Evolutionary conservation across 2,113 vertebrate species (phyloP), one percentile per base, ranked within the genome.

Genomic region (Colistium nudipinnis): DNA sequence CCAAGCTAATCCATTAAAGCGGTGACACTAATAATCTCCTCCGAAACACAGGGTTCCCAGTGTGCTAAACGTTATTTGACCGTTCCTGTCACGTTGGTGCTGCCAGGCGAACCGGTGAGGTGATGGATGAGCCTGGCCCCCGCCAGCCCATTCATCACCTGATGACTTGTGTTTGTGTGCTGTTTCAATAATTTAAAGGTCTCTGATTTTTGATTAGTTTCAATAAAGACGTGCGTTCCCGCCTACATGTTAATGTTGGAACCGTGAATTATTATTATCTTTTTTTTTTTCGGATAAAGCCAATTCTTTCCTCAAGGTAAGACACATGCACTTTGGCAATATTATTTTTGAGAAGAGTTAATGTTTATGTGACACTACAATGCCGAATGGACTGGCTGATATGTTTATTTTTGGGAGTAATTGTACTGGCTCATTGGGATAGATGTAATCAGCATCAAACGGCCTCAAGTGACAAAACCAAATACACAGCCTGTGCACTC

Each of bases 11-110:
- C 92, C 90, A 92, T 93, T 92, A 92, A 73, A 81, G 66, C 80
- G 63, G 78, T 92, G 90, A 93, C 92, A 93, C 87, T 87, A 85
- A 91, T 91, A 89, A 92, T 91, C 87, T 89, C 77, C 80, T 79
- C 82, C 80, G 80, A 78, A 90, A 91, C 81, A 90, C 82, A 72
- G 79, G 83, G 78, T 87, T 83, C 73, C 88, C 74, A 80, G 80
- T 82, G 86, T 90, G 90, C 92, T 91, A 91, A 93, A 92, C 81
- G 88, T 90, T 93, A 89, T 91, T 91, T 93, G 90, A 92, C 90
- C 83, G 83, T 87, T 90, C 75, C 85, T 91, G 90, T 92, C 91
- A 91, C 73, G 64, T 85, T 72, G 81, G 74, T 44, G 80, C 86
- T 87, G 86, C 80, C 78, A 73, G 80, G 73, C 62, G 61, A 71